Evolutionary conservation across 35 echinoderm and acorn worm genomes (phyloP).

Genomic region (Stichopus chloronotus): DNA sequence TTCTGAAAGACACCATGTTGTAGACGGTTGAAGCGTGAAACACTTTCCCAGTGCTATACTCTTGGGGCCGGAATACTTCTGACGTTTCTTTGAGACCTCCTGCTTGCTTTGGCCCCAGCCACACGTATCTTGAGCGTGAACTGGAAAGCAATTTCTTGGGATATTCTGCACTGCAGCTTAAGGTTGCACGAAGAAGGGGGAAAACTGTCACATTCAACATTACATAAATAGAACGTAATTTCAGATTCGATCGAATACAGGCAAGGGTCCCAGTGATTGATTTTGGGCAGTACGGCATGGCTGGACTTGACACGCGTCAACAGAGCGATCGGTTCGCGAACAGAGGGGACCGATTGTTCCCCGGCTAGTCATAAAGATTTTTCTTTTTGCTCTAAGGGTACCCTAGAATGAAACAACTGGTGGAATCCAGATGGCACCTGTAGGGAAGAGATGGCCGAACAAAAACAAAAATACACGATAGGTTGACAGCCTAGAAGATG

Average conservation of each 20-base stretch:
- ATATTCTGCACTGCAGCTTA: slow-evolving; percentile 32
- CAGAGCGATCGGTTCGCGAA: background rate
- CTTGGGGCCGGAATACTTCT: background rate
- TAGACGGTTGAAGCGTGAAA: too few species aligned
- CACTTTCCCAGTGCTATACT: background rate
- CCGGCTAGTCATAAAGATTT: slow-evolving; percentile 39
- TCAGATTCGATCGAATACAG: slow-evolving; percentile 10
- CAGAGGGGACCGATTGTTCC: background rate
- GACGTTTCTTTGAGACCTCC: background rate
- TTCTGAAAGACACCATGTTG: too few species aligned
- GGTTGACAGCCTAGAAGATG: background rate
- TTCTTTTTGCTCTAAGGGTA: background rate
- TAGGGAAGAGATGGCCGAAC: background rate
- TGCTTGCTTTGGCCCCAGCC: background rate
- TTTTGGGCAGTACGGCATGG: background rate
- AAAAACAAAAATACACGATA: background rate
- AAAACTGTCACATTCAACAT: slow-evolving; percentile 21
- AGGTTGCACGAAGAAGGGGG: background rate
- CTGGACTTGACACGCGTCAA: background rate
- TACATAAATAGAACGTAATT: slow-evolving; percentile 9
- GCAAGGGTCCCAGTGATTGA: background rate
- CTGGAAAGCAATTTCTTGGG: slow-evolving; percentile 8
- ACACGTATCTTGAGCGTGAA: background rate
- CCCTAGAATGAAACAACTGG: slow-evolving; percentile 10
- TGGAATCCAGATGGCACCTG: background rate